Evolutionary conservation across 1,140 invertebrate genomes (phyloP).

Genomic region (Cephus cinctus): DNA sequence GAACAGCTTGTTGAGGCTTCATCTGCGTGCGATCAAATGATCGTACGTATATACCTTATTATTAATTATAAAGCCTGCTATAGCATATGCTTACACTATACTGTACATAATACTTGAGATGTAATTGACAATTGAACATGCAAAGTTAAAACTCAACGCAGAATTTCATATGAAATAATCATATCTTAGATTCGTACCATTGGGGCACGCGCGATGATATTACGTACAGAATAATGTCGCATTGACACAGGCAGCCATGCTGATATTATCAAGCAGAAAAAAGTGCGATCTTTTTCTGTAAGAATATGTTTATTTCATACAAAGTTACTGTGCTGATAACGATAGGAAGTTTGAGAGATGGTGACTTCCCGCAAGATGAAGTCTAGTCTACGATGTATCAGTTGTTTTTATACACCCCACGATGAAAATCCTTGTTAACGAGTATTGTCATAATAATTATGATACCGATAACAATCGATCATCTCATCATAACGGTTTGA

Average conservation of each 20-base stretch:
- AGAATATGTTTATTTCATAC: constrained; percentile 29
- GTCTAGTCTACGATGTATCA: too few relatives aligned
- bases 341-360: too few relatives aligned
- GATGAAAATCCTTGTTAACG: too few relatives aligned
- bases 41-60: neutral
- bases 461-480: too few relatives aligned
- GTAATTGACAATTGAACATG: neutral
- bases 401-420: too few relatives aligned
- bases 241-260: neutral
- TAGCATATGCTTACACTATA: constrained; percentile 12
- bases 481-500: neutral
- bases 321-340: constrained; percentile 9
- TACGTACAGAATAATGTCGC: constrained; percentile 23
- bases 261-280: neutral
- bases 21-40: constrained; percentile 19
- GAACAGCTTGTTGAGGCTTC: constrained; percentile 12
- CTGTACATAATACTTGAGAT: constrained; percentile 18
- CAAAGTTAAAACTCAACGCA: constrained; percentile 1
- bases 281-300: constrained; percentile 10
- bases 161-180: constrained; percentile 21
- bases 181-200: too few relatives aligned
- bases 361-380: too few relatives aligned
- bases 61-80: neutral
- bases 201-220: constrained; percentile 1
- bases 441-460: too few relatives aligned